Percentiles rank a stretch among this genome's conserved stretches.
These are phyloP conservation scores for Carcharodon carcharias DNA, from an alignment of 2,797 vertebrate genomes.

Conservation along the genomic window DNA sequence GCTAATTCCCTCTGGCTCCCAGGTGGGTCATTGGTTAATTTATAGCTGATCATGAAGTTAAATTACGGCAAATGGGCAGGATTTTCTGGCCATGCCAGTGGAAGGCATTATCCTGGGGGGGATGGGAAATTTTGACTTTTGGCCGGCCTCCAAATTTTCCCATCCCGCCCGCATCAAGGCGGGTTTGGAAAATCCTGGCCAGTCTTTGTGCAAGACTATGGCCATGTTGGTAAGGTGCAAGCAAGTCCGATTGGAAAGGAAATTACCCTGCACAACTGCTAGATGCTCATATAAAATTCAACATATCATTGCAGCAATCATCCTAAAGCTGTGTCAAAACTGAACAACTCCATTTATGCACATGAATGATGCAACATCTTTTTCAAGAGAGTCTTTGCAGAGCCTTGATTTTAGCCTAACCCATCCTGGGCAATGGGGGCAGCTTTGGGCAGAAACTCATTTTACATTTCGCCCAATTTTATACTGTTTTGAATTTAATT, in stretches of 20 bases:
- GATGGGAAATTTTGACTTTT: too few species aligned
- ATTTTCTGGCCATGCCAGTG: too few species aligned
- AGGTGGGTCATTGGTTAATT: too few species aligned
- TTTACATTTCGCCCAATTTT: background rate
- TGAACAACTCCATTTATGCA: background rate
- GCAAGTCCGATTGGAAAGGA: background rate
- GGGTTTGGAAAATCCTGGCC: too few species aligned
- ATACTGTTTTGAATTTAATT: background rate
- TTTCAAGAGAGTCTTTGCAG: background rate
- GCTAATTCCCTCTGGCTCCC: too few species aligned
- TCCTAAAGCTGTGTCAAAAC: background rate
- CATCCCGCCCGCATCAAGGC: too few species aligned
- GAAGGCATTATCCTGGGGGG: too few species aligned
- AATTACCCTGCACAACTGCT: background rate
- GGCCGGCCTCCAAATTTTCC: too few species aligned
- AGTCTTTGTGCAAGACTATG: background rate
- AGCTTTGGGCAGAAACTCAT: background rate
- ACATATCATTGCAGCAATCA: background rate
- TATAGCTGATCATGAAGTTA: too few species aligned
- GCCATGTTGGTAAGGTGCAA: background rate
- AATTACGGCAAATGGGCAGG: background rate
- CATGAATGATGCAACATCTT: background rate
- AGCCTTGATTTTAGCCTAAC: background rate
- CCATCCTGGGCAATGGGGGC: too few species aligned
- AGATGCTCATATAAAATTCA: background rate